Base-by-base conservation (phyloP, 1,140 invertebrate species). In the Littorina saxatilis region DNA sequence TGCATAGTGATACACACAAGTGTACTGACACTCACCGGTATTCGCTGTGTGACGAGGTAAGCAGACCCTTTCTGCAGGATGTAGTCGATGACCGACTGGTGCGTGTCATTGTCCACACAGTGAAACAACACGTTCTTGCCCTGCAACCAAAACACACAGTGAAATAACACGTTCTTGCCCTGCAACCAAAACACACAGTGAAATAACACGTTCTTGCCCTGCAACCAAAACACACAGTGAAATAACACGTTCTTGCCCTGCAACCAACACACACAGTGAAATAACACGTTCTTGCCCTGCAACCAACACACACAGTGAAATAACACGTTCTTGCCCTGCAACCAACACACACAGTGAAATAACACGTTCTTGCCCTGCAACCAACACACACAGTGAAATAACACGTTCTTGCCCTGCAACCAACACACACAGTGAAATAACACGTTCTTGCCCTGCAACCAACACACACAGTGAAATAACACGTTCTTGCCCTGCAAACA, bases 351-450 rank as follows among this genome's bases (percentile, higher is more conserved):
- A 58, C 55, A n/a, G n/a, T n/a, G n/a, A n/a, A n/a, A n/a, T n/a
- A n/a, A 58, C 55, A 58, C 55, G 7, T 5, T 17, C 13, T 7
- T 5, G 7, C 55, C 23, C 13, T 23, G 27, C 55, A 58, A 20
- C 23, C 55, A 58, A 5, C 20, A 23, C 4, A 2, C 4, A n/a
- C 20, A 50, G 47, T 50, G 20, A 50, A 50, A 50, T 50, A 20
- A 50, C 47, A 50, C 52, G 50, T 85, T 72, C 43, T 89, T 86
- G 17, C n/a, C n/a, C n/a, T n/a, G n/a, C n/a, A n/a, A n/a, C n/a
- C n/a, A n/a, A n/a, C n/a, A n/a, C n/a, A 89, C 86, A 79, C 87
- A 87, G 76, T 86, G 82, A 73, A 87, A 88, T 55, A 89, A 76
- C 17, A 87, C 79, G 82, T 87, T 88, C 63, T 74, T 79, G 29